Evolutionary conservation across 1,140 invertebrate species (phyloP).

Genomic region (Harpegnathos saltator): DNA sequence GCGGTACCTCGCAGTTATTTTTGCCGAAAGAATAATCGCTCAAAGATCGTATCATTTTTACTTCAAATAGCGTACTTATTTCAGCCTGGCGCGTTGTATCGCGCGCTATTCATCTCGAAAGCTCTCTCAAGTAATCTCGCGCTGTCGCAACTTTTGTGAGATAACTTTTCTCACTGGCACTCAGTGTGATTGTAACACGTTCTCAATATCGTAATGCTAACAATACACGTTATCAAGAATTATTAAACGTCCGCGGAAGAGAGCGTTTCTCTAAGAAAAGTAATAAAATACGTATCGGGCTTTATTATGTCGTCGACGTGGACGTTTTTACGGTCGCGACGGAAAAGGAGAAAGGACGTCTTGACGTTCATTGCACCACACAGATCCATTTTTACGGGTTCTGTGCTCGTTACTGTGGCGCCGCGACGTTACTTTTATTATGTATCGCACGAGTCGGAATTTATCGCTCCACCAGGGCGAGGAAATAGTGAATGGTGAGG

Average conservation of each 20-base stretch:
- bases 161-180: too few species aligned
- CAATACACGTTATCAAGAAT: not conserved
- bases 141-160: too few species aligned
- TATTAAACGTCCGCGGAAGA: not conserved
- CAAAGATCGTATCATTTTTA: too few species aligned
- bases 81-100: too few species aligned
- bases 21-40: too few species aligned
- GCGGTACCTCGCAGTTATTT: too few species aligned
- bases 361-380: not conserved
- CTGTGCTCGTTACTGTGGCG: constrained; percentile 19
- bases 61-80: too few species aligned
- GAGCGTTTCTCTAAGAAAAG: not conserved
- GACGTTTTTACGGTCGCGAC: constrained; percentile 9
- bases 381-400: constrained; percentile 37
- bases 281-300: not conserved
- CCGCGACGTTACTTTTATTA: constrained; percentile 31
- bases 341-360: constrained; percentile 4
- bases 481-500: not conserved
- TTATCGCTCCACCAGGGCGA: not conserved
- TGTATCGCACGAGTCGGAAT: constrained; percentile 19
- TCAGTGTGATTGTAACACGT: too few species aligned
- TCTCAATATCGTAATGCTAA: too few species aligned
- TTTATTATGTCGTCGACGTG: not conserved
- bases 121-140: too few species aligned
- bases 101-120: too few species aligned